A percentile compares a stretch with the other conserved stretches of the same genome.
Conservation (phyloP, 2,113 vertebrate species). For the Polypterus senegalus region DNA sequence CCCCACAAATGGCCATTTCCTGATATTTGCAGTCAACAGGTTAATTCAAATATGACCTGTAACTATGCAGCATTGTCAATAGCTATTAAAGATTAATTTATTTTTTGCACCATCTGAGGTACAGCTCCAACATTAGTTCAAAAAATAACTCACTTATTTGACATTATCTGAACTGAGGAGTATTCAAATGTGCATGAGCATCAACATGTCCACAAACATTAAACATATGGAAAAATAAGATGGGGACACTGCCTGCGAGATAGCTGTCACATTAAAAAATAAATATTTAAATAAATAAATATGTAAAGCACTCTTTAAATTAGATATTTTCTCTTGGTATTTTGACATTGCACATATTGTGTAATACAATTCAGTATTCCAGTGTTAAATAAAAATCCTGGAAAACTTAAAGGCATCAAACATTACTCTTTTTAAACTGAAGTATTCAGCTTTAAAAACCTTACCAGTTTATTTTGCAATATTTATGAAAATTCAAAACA, state of each 20-base stretch:
- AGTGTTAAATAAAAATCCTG: conserved; percentile 19
- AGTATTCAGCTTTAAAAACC: conserved; percentile 2
- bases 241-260: conserved; percentile 41
- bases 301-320: background rate
- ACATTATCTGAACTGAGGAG: conserved; percentile 51
- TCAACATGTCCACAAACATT: conserved; percentile 29
- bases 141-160: conserved; percentile 48
- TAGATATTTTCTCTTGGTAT: background rate
- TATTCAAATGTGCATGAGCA: conserved; percentile 39
- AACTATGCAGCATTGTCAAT: conserved; percentile 51
- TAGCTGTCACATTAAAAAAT: conserved; percentile 38
- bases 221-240: conserved; percentile 39
- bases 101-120: conserved; percentile 60
- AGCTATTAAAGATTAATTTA: conserved; percentile 45
- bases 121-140: conserved; percentile 55
- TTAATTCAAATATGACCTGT: conserved; percentile 40
- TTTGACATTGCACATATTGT: conserved; percentile 44
- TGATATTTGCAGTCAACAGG: conserved; percentile 50
- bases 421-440: conserved; percentile 7
- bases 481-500: conserved; percentile 36
- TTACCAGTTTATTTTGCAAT: conserved; percentile 16
- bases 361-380: conserved; percentile 40
- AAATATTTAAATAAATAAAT: conserved; percentile 27
- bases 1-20: conserved; percentile 38
- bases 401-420: conserved; percentile 18